Evolutionary conservation across 1,140 invertebrate species (phyloP), one percentile per base, ranked within the genome.

Genomic region (Zaprionus davidi): DNA sequence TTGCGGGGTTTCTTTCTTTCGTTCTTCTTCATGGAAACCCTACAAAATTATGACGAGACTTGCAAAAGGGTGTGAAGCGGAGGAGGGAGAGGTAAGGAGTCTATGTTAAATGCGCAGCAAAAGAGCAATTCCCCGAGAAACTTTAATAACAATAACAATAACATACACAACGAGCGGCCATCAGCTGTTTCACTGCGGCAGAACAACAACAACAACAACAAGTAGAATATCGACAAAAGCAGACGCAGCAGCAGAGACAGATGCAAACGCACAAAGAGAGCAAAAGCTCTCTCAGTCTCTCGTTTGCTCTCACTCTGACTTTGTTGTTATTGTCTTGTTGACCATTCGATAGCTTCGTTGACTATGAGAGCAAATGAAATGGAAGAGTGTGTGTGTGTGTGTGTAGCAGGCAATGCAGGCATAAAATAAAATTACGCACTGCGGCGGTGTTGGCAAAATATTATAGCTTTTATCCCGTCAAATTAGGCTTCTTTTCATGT

Each of bases 1-100:
- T 62, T 75, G 72, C 72, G 75, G 80, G 80, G 80, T 82, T 82
- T 79, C 72, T 75, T 60, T 68, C 12, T 46, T 20, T 22, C 22
- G 22, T 22, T 17, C n/a, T 17, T 46, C n/a, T 24, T 31, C 66
- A 71, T 74, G 78, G 67, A 85, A 85, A 76, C 81, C 81, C 67
- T 78, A 85, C 36, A 85, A 76, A 70, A 70, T 67, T 26, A 20
- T 59, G 36, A 70, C 9, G 20, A 22, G 24, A 20, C 11, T 20
- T 53, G 20, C 4, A 53, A 53, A 56, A 51, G 46, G 46, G 20
- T 51, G 46, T 24, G 22, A 12, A 12, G 4, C 17, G 2, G 3
- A 22, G 11, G 0, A 3, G 20, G 9, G n/a, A 20, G 46, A 5
- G 46, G 11, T 7, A 20, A 24, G 46, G 9, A 51, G 20, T 11